A percentile compares a stretch with the other conserved stretches of the same genome.
phyloP scores from a whole-genome alignment of 2,888 invertebrate genomes.

The Arctia plantaginis region DNA sequence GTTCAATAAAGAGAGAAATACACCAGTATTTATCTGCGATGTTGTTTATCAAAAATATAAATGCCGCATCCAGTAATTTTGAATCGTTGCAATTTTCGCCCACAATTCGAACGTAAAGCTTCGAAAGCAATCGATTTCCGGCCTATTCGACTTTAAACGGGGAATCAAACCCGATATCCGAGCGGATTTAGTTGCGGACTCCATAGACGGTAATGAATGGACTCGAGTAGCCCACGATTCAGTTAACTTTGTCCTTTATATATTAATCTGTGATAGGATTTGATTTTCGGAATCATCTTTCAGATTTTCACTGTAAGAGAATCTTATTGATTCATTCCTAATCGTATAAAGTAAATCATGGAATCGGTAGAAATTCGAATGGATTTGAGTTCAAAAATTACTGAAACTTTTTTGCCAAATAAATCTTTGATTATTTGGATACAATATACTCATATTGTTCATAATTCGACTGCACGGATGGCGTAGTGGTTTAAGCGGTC shows the following conservation, averaged over 20 bases:
- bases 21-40: not conserved
- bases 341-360: not conserved
- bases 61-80: slow-evolving; percentile 25
- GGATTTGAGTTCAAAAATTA: not conserved
- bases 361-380: not conserved
- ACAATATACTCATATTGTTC: too few species aligned
- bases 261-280: slow-evolving; percentile 42
- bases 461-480: too few species aligned
- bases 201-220: slow-evolving; percentile 79
- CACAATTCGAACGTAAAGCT: slow-evolving; percentile 75
- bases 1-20: too few species aligned
- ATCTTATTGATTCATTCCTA: not conserved
- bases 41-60: not conserved
- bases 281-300: slow-evolving; percentile 22
- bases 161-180: slow-evolving; percentile 84
- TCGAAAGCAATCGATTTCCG: slow-evolving; percentile 86
- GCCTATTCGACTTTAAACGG: slow-evolving; percentile 86
- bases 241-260: slow-evolving; percentile 58
- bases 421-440: not conserved
- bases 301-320: not conserved
- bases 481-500: too few species aligned
- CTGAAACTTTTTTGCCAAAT: not conserved
- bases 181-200: slow-evolving; percentile 81
- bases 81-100: slow-evolving; percentile 47
- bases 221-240: slow-evolving; percentile 64